These are phyloP conservation scores for Cyclargus thomasi DNA, from an alignment of 1,140 invertebrate species.

Conservation along the genomic window DNA sequence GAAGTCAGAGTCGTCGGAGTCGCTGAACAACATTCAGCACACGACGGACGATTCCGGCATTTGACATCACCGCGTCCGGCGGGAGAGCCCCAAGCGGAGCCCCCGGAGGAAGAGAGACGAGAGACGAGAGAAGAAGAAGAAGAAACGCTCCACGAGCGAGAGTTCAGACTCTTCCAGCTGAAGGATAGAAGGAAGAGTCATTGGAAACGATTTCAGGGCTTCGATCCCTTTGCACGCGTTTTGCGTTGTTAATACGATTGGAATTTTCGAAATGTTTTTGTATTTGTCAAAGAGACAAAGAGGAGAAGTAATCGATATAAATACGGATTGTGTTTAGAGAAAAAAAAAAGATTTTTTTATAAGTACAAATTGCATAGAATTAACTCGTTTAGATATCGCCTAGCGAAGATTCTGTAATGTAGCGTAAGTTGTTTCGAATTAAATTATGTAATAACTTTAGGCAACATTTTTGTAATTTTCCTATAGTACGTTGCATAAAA, in stretches of 20 bases:
- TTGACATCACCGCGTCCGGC: slow-evolving; percentile 65
- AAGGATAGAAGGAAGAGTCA: slow-evolving; percentile 25
- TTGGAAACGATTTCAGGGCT: background rate
- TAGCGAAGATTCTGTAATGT: no score
- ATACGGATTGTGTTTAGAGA: no score
- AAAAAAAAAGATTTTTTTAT: no score
- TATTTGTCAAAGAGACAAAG: background rate
- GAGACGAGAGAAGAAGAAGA: slow-evolving; percentile 48
- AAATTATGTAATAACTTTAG: no score
- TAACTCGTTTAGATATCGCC: no score
- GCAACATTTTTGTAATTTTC: no score
- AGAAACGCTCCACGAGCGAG: slow-evolving; percentile 44
- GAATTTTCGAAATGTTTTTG: background rate
- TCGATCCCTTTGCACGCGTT: background rate
- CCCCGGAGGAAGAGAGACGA: slow-evolving; percentile 44
- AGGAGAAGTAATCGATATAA: background rate
- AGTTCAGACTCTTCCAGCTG: slow-evolving; percentile 53
- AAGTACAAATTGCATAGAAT: no score
- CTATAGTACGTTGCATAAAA: no score
- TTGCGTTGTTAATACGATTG: background rate
- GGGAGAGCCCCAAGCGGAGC: slow-evolving; percentile 51
- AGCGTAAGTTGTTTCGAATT: no score
- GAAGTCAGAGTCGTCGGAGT: slow-evolving; percentile 60
- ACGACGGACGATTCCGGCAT: slow-evolving; percentile 68
- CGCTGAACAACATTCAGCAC: slow-evolving; percentile 59